Evolutionary conservation across 2,888 invertebrate genomes (phyloP).

Genomic region (Tricholauxania praeusta): DNA sequence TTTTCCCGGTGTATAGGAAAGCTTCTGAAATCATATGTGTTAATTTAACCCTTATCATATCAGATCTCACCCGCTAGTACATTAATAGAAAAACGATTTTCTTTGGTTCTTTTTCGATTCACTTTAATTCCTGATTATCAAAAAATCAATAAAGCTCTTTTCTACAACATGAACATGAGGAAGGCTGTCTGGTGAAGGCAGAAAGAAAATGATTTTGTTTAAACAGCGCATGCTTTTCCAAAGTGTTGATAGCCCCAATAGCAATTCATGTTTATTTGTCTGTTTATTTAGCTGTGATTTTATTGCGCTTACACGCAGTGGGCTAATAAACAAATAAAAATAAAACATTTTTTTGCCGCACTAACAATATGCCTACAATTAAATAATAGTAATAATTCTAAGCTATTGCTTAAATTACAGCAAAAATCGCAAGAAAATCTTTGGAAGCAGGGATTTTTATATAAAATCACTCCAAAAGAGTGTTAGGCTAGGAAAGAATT

Average conservation of each 20-base stretch:
- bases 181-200: neutral
- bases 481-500: too few species aligned
- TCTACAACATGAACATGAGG: neutral
- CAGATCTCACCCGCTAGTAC: neutral
- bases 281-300: constrained; percentile 10
- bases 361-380: too few species aligned
- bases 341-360: too few species aligned
- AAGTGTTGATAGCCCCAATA: constrained; percentile 10
- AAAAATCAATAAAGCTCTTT: constrained; percentile 26
- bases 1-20: too few species aligned
- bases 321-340: too few species aligned
- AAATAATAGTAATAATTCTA: too few species aligned
- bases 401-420: too few species aligned
- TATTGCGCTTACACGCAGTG: neutral
- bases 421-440: too few species aligned
- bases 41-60: constrained; percentile 19
- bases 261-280: constrained; percentile 1
- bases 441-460: too few species aligned
- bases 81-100: neutral
- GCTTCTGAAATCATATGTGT: constrained; percentile 5
- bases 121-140: constrained; percentile 3
- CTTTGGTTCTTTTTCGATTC: neutral
- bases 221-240: constrained; percentile 11
- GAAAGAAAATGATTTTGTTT: neutral
- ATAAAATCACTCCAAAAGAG: too few species aligned